A percentile compares a stretch with the other conserved stretches of the same genome.
Conservation (phyloP, 2,113 vertebrate genomes). For the Arizona elegans region DNA sequence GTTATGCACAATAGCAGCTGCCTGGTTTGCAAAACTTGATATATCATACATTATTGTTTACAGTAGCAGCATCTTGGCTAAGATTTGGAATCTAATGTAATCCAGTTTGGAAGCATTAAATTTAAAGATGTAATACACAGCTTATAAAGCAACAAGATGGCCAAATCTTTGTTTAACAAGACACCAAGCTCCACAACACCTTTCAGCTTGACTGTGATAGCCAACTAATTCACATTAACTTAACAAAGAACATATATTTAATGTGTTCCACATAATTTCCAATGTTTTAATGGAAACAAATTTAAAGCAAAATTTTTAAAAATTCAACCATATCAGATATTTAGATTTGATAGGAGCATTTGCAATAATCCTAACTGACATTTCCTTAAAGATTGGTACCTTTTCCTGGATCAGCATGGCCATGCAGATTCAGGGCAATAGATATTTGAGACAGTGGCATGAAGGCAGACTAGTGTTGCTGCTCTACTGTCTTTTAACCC, state of each 20-base stretch:
- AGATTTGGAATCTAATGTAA: not conserved
- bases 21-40: not conserved
- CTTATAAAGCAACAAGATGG: not conserved
- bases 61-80: not conserved
- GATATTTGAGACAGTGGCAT: not conserved
- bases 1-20: not conserved
- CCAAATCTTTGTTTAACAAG: not conserved
- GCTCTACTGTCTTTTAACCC: not conserved
- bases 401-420: not conserved
- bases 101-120: not conserved
- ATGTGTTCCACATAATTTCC: not conserved
- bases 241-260: not conserved
- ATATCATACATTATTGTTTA: not conserved
- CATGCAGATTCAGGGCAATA: not conserved
- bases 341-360: not conserved
- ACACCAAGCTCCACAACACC: not conserved
- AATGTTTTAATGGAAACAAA: not conserved
- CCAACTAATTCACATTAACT: not conserved
- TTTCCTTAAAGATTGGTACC: not conserved
- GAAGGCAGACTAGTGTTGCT: not conserved
- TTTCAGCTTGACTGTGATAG: not conserved
- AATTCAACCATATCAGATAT: not conserved
- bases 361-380: not conserved
- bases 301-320: not conserved
- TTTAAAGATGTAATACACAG: not conserved